Evolutionary conservation across 1,140 invertebrate genomes (phyloP), one percentile per base, ranked within the genome.

Genomic region (Dinoponera quadriceps): DNA sequence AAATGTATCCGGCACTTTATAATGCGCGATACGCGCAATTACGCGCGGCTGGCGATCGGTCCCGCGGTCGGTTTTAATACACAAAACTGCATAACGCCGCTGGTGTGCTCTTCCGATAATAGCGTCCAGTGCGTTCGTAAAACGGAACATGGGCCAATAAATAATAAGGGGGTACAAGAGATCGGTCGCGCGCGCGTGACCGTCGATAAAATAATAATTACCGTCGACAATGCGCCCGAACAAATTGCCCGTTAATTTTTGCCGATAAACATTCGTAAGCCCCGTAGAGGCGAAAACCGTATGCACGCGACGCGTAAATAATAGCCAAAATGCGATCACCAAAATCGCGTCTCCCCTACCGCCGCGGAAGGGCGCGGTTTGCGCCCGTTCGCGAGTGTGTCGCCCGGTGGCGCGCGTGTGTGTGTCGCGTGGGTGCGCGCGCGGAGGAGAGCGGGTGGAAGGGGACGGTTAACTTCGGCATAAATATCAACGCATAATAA

Each of bases 181-280:
- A 86, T 82, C 74, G 84, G 69, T 80, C 62, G 77, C 38, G 55
- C 81, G 87, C 80, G 83, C 83, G 83, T 87, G 88, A 85, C 85
- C 86, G 89, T 85, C 90, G 91, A 92, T 93, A 90, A 91, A 93
- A 93, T 92, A 92, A 93, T 93, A 92, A 93, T 93, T 90, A 93
- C 89, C 89, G 54, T 75, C 85, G 88, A 92, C 88, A 92, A 93
- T 91, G 89, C 87, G 83, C 86, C 83, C 77, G 86, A 88, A 89
- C 89, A 90, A 91, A 92, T 92, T 88, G 91, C 85, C 89, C 90
- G 93, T 92, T 93, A 92, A 93, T 93, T 94, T 94, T 94, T 93
- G 88, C 85, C 91, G 90, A 93, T 94, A 93, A 94, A 93, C 92
- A 93, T 92, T 93, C 90, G 90, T 85, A 83, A 89, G 77, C 85